A percentile compares a stretch with the other conserved stretches of the same genome.
Conservation (phyloP, 2,113 vertebrate species). For the Dicerorhinus sumatrensis region DNA sequence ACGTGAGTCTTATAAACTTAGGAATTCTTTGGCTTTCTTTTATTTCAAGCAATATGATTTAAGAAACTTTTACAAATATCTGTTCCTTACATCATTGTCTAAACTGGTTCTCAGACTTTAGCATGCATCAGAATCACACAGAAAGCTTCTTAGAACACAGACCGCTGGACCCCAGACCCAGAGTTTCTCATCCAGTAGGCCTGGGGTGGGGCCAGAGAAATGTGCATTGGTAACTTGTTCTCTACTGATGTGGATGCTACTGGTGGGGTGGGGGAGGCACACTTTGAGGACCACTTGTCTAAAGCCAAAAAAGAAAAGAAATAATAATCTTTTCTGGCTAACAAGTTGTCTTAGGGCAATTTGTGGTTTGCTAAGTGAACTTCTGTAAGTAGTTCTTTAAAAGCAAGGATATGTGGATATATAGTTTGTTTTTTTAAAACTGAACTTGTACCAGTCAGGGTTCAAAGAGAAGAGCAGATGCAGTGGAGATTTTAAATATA, state of each 20-base stretch:
- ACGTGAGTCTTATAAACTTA: background rate
- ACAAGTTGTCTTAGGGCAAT: background rate
- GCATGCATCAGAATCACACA: background rate
- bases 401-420: background rate
- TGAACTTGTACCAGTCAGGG: background rate
- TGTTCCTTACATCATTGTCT: background rate
- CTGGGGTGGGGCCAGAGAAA: background rate
- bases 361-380: background rate
- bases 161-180: background rate
- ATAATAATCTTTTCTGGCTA: background rate
- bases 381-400: background rate
- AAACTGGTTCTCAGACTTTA: background rate
- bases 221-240: background rate
- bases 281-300: background rate
- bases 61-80: background rate
- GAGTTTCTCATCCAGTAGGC: background rate
- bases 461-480: background rate
- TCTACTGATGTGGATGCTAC: background rate
- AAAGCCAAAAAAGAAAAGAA: background rate
- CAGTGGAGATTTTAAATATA: background rate
- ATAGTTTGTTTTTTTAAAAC: background rate
- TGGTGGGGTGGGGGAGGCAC: background rate
- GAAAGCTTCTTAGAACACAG: background rate
- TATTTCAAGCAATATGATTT: background rate
- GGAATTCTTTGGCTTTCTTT: background rate